Percentiles rank a stretch among this genome's conserved stretches.
These are phyloP conservation scores for Thyatira batis DNA, from an alignment of 2,888 invertebrate species.

Conservation along the genomic window DNA sequence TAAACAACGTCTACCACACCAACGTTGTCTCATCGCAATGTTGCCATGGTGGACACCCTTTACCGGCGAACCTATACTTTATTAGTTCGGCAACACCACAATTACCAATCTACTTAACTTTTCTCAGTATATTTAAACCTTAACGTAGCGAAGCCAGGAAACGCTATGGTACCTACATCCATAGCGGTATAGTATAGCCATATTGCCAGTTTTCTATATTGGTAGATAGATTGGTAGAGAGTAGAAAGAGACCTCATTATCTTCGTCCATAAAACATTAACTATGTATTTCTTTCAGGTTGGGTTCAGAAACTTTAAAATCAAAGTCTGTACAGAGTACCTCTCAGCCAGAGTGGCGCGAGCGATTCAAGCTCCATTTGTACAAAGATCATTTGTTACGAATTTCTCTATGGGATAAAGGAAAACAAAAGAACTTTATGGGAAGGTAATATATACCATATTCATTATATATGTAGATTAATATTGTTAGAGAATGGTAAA, in stretches of 20 bases:
- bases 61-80: no score
- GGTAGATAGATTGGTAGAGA: no score
- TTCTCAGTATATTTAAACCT: constrained; percentile 2
- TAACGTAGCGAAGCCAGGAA: neutral
- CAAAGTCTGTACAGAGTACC: constrained; percentile 52
- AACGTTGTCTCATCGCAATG: no score
- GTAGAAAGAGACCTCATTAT: no score
- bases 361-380: constrained; percentile 53
- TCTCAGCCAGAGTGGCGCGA: constrained; percentile 66
- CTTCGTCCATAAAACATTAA: no score
- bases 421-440: constrained; percentile 69
- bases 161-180: no score
- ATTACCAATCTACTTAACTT: no score
- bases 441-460: constrained; percentile 48
- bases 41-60: no score
- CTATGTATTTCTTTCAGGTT: constrained; percentile 42
- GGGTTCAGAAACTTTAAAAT: constrained; percentile 57
- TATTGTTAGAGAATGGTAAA: neutral
- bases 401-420: constrained; percentile 68
- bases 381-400: constrained; percentile 49
- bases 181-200: no score
- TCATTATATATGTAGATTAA: neutral
- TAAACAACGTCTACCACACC: no score
- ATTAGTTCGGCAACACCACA: no score
- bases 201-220: no score